Evolutionary conservation across 2,888 invertebrate species (phyloP), one percentile per base, ranked within the genome.

Genomic region (Plebejus argus): DNA sequence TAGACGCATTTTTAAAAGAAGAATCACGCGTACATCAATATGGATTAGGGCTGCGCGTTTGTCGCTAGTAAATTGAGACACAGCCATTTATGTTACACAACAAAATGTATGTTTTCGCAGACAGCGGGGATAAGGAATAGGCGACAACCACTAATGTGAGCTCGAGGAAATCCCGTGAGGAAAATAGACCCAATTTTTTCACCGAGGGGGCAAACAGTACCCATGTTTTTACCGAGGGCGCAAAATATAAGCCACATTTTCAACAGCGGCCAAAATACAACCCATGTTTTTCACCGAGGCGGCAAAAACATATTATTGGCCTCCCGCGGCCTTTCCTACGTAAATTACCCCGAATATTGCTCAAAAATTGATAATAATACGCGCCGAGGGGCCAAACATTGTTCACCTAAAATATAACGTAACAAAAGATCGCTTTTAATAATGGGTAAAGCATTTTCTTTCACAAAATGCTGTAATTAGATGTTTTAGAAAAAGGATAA

Each of bases 351-450:
- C 1, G 15, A 66, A 28, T 66, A 28, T 66, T 12, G 23, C 5
- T 28, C 23, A 23, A 23, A 66, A 66, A 66, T 66, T 66, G 28
- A 28, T 66, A 66, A 66, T 66, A 66, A 66, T 66, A 66, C 66
- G 66, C 28, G 12, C 66, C 20, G 28, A 28, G 66, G 28, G 28
- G 15, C 28, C 28, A 15, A 66, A 28, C 28, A 18, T 28, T 66
- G 66, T 28, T 28, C 28, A 33, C 12, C 28, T 15, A 61, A n/a
- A n/a, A n/a, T n/a, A 61, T 66, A 66, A 66, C 15, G 66, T 66
- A 28, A 28, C 28, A 61, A 66, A 66, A 61, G 28, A 66, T 12
- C 28, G 28, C 4, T 28, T 28, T 66, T 66, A 28, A 61, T 23
- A 61, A 61, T 20, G 23, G 23, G 23, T 12, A 61, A 20, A 61